Evolutionary conservation across 2,113 vertebrate genomes (phyloP), one percentile per base, ranked within the genome.

Genomic region (Elephas maximus): DNA sequence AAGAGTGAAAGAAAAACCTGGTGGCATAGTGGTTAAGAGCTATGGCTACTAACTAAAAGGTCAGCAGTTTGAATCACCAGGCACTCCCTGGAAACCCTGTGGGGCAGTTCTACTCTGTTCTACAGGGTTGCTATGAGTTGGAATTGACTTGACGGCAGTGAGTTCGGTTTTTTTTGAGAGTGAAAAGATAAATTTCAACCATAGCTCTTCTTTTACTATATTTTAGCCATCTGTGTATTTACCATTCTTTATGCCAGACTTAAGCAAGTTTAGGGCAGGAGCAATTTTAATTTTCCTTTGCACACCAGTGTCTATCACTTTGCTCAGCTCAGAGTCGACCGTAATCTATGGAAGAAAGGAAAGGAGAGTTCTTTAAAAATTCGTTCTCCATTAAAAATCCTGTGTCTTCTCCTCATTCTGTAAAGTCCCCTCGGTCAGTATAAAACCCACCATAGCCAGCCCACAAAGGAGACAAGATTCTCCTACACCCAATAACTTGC

Each of bases 221-320:
- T 84, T 97, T 94, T 94, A 93, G 89, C 71, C 91, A 92, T 87
- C 69, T 92, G 63, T 85, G 96, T 95, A 77, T 94, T 97, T 93
- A 88, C 77, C 90, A 45, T 91, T 83, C 76, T 62, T 96, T 83
- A 94, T 37, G 91, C 88, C 37, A 94, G 71, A 74, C 77, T 76
- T 87, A 94, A 95, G 82, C 60, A 84, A 44, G 79, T 92, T 97
- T 71, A 92, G 63, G 69, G 87, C 76, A 84, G 57, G 24, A 93
- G 48, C 45, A 45, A 26, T 63, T 67, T 88, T 91, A 60, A 63
- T 91, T 94, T 73, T 88, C 33, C 91, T 93, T 80, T 63, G 45
- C 60, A 67, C 37, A 41, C 30, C 33, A 30, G 48, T 57, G 57
- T 65, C 79, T 76, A n/a, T n/a, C 41, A 74, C 51, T 71, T 37